Evolutionary conservation across 2,888 invertebrate genomes (phyloP), one percentile per base, ranked within the genome.

Genomic region (Leptogaster cylindrica): DNA sequence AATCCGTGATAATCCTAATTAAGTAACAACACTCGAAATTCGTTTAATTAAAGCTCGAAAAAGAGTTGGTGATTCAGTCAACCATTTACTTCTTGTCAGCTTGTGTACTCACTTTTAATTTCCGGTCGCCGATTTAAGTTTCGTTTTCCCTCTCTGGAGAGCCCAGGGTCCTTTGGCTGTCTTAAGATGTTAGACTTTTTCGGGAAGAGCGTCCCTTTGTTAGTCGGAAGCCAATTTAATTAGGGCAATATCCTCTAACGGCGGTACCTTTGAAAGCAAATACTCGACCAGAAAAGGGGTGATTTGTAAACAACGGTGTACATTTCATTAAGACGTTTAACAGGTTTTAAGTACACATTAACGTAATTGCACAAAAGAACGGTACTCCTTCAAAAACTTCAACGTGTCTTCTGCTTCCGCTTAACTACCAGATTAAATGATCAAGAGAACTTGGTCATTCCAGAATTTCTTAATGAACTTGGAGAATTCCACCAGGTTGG

Each of bases 261-360:
- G 58, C 33, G 41, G 28, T 63, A 41, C 63, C 63, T 63, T 63
- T 63, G 28, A 63, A 63, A 46, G 63, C 36, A 63, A 63, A 63
- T 63, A 63, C 44, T 63, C 41, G 46, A 6, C 28, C 63, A 44
- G 28, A 63, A 63, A 58, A 58, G 67, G 69, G 69, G 67, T 69
- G 69, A 67, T 67, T 67, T 69, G 69, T 69, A 69, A 69, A 69
- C 67, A 69, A 65, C 67, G 72, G 72, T 73, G 71, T 73, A 72
- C 73, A 73, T 72, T 73, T 72, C 73, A 72, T 73, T 72, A 72
- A 72, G 70, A 70, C 71, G 70, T 71, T 73, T 73, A 72, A 71
- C 70, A 71, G 67, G 67, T 70, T 70, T 72, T 70, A 71, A 73
- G 73, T 71, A 73, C 71, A 73, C 72, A 71, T 72, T 71, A 71